Conservation (phyloP, 2,797 vertebrate species). For the Acropternis orthonyx region DNA sequence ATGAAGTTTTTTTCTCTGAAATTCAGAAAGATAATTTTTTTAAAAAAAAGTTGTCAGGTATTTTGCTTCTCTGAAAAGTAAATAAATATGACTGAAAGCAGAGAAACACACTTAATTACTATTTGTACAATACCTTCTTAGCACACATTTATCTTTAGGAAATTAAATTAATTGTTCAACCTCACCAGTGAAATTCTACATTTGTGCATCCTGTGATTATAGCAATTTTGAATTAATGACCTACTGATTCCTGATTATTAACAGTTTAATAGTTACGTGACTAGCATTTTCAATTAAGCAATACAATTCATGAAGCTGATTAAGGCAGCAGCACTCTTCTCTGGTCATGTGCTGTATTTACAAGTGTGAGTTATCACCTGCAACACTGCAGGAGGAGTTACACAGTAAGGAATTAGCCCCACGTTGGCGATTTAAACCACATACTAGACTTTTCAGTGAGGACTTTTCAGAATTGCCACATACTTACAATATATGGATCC, state of each 20-base stretch:
- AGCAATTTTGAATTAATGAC: constrained; percentile 61
- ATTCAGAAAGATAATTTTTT: not conserved
- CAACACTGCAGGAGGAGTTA: not conserved
- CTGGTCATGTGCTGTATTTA: not conserved
- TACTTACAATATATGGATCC: not conserved
- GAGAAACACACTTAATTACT: constrained; percentile 44
- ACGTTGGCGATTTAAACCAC: not conserved
- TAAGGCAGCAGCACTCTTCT: constrained; percentile 5
- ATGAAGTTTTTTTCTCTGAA: not conserved
- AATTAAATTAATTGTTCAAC: constrained; percentile 61
- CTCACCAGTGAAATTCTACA: constrained; percentile 47
- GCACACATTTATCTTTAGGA: constrained; percentile 33
- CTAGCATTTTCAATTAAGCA: constrained; percentile 58
- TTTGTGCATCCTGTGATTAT: constrained; percentile 35
- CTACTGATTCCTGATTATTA: constrained; percentile 61
- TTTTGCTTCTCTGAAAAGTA: not conserved
- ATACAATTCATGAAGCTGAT: not conserved
- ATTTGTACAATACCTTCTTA: constrained; percentile 34
- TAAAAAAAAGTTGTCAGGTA: not conserved
- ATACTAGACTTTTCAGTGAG: not conserved
- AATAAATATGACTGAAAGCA: not conserved
- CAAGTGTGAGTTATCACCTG: not conserved
- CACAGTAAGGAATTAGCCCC: not conserved
- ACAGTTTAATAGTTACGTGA: constrained; percentile 55
- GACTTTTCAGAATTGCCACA: not conserved